Evolutionary conservation across 2,113 vertebrate genomes (phyloP), one percentile per base, ranked within the genome.

Genomic region (Ochotona curzoniae): DNA sequence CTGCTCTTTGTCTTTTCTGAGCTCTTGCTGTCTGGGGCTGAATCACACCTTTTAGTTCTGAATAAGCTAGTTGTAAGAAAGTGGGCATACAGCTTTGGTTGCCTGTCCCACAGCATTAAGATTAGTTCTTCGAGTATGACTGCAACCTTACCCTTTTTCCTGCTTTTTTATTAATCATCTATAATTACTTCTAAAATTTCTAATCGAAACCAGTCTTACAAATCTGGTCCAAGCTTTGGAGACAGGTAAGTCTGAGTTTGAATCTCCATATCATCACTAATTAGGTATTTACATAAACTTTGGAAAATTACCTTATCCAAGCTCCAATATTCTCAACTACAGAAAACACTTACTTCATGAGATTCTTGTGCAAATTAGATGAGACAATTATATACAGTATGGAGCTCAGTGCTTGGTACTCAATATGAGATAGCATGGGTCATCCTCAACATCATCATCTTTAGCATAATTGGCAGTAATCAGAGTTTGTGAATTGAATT

Each of bases 41-140:
- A 73, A 66, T 90, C 67, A 63, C 35, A 30, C 8, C 44, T 44
- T 89, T 78, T 66, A 35, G 76, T 83, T 88, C 64, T 30, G 66
- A 90, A 87, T 78, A 63, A 87, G n/a, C 86, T 78, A 30, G 64
- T 49, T 61, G 51, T 67, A 57, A 91, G 75, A 51, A 83, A 54
- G 23, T 17, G 23, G 32, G 4, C 32, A 3, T 35, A 26, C n/a
- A 35, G 47, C 25, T 67, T 80, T 47, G 38, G 13, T 69, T 9
- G 79, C 26, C 32, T 70, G 4, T 8, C 11, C 18, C 14, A 20
- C 15, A 54, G 47, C 32, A 25, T 47, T 76, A 81, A 86, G 44
- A 70, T 32, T 44, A n/a, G 47, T 32, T 71, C 38, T 67, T 90
- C 4, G 38, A 63, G 28, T 12, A 0, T 67, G 4, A 26, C 26